phyloP scores from a whole-genome alignment of 2,113 vertebrate species.

The Malaclemys terrapin region DNA sequence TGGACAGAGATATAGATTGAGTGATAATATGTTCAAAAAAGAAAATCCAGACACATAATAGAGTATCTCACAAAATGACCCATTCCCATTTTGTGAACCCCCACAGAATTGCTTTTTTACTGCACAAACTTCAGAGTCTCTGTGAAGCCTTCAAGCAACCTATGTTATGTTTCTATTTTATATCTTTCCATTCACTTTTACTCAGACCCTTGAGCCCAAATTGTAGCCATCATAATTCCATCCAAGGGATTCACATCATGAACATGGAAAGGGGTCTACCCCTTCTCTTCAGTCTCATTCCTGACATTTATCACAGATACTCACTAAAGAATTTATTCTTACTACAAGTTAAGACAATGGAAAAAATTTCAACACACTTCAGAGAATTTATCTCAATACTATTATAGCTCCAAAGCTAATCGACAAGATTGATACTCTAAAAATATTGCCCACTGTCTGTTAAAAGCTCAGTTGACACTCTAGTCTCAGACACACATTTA shows the following conservation, averaged over 20 bases:
- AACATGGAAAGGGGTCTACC: neutral
- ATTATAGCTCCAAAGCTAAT: constrained; percentile 9
- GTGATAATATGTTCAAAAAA: neutral
- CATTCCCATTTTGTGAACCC: neutral
- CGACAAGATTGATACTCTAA: constrained; percentile 5
- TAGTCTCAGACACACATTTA: constrained; percentile 37
- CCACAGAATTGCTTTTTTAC: neutral
- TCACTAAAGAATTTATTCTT: neutral
- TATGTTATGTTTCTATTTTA: neutral
- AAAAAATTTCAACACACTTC: neutral
- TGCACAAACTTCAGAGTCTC: neutral
- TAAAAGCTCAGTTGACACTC: constrained; percentile 64
- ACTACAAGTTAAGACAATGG: neutral
- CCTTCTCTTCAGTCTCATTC: neutral
- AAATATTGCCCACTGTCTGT: constrained; percentile 10
- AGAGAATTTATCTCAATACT: neutral
- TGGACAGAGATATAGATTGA: neutral
- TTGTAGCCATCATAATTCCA: neutral
- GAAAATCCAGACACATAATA: neutral
- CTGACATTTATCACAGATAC: neutral
- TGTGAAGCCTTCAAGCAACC: neutral
- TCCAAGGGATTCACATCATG: neutral
- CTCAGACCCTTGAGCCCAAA: neutral
- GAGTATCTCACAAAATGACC: neutral
- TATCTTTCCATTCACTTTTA: neutral